Base-by-base conservation (phyloP, 1,140 invertebrate genomes). In the Lucilia sericata region DNA sequence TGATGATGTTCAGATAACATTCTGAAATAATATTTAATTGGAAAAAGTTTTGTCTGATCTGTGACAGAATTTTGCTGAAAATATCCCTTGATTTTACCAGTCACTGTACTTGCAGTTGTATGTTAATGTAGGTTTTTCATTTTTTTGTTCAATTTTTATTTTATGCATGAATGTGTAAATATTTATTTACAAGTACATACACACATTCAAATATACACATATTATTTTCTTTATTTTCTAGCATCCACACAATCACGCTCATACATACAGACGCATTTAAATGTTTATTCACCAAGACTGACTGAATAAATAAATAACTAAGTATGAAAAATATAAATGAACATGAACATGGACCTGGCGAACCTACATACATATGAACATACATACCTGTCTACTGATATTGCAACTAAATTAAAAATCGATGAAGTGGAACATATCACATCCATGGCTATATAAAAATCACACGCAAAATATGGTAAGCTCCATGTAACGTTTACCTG, bases 381-480 rank as follows among this genome's bases (percentile, higher is more conserved):
- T 30, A 30, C 25, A 30, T 92, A 99, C 98, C 98, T 97, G 94
- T 99, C 98, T 91, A 99, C 97, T 88, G 97, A 98, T 92, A 99
- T 99, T 87, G 98, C 98, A 85, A 99, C 97, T 87, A 99, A 94
- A 93, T 97, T 99, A 92, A 99, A 98, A 91, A 99, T 99, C 88
- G 98, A 99, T 87, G 98, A 99, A 47, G 99, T 99, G 88, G 98
- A 99, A 91, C 97, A 99, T 85, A 97, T 97, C 85, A 99, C 98
- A 92, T 99, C 99, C 95, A 98, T 97, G 10, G 98, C 98, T 89
- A 99, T 99, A 94, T 99, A 99, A 91, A 99, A 97, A 93, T 99
- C 98, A 92, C 99, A 99, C 30, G 99, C 94, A 87, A 97, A 94
- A 82, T 95, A 94, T 60, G 97, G 97, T 84, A 99, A 92, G 82